phyloP scores from a whole-genome alignment of 2,113 vertebrate species.

The Cyprinodon tularosa region DNA sequence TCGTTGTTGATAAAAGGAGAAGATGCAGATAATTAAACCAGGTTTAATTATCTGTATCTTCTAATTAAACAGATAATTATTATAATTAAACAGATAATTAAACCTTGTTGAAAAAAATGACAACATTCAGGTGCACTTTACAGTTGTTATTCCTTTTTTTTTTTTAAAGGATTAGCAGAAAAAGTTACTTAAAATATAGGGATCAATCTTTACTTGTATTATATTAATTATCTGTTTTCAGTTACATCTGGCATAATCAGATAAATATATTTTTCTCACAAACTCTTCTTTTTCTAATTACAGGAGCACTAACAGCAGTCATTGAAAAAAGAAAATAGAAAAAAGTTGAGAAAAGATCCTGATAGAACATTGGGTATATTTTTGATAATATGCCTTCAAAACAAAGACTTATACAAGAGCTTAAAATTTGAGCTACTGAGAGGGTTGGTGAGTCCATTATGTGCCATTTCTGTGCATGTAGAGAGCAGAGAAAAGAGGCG shows the following conservation, averaged over 20 bases:
- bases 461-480: constrained; percentile 46
- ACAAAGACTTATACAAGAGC: constrained; percentile 57
- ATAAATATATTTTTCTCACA: background rate
- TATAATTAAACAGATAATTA: too few relatives aligned
- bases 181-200: background rate
- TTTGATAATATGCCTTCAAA: constrained; percentile 34
- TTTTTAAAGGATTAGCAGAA: too few relatives aligned
- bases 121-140: background rate
- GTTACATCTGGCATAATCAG: background rate
- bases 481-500: constrained; percentile 4
- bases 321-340: constrained; percentile 1
- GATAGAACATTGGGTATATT: constrained; percentile 33
- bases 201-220: background rate
- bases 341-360: constrained; percentile 4
- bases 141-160: background rate
- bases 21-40: background rate
- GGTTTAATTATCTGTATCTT: too few relatives aligned
- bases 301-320: background rate
- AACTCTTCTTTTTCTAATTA: background rate
- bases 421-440: constrained; percentile 50
- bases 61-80: too few relatives aligned
- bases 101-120: background rate
- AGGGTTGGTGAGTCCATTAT: constrained; percentile 48
- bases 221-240: background rate
- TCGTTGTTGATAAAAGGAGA: background rate